Conservation (phyloP, 1,140 invertebrate species). For the Cotesia chilonis region DNA sequence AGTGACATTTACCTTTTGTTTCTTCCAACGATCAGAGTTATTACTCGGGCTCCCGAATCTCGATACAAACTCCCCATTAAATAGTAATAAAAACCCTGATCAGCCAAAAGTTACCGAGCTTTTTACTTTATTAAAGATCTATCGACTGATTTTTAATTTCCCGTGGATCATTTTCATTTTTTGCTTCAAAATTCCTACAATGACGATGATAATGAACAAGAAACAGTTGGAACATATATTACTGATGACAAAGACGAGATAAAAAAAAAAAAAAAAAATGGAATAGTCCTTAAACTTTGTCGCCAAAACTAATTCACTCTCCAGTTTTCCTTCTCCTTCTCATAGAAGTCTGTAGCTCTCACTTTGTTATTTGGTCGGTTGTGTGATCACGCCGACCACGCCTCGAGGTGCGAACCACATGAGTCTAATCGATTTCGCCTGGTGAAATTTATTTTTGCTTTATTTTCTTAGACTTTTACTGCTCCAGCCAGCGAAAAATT, state of each 20-base stretch:
- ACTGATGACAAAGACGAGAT: too few relatives aligned
- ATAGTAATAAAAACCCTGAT: background rate
- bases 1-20: conserved; percentile 18
- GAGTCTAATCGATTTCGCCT: conserved; percentile 36
- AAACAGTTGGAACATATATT: too few relatives aligned
- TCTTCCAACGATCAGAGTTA: too few relatives aligned
- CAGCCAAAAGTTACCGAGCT: too few relatives aligned
- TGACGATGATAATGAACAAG: too few relatives aligned
- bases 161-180: too few relatives aligned
- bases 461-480: background rate
- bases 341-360: conserved; percentile 21
- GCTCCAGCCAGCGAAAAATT: conserved; percentile 20
- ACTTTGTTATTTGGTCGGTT: conserved; percentile 31
- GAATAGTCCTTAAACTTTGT: too few relatives aligned
- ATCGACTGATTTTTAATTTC: too few relatives aligned
- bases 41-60: too few relatives aligned
- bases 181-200: too few relatives aligned
- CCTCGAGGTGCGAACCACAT: conserved; percentile 37
- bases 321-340: conserved; percentile 24
- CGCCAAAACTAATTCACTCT: conserved; percentile 6
- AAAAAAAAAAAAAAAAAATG: too few relatives aligned
- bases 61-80: background rate
- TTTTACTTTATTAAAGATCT: too few relatives aligned
- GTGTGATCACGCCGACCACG: conserved; percentile 36
- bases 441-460: conserved; percentile 14